Conservation (phyloP, 2,113 vertebrate species). For the Salvelinus alpinus region DNA sequence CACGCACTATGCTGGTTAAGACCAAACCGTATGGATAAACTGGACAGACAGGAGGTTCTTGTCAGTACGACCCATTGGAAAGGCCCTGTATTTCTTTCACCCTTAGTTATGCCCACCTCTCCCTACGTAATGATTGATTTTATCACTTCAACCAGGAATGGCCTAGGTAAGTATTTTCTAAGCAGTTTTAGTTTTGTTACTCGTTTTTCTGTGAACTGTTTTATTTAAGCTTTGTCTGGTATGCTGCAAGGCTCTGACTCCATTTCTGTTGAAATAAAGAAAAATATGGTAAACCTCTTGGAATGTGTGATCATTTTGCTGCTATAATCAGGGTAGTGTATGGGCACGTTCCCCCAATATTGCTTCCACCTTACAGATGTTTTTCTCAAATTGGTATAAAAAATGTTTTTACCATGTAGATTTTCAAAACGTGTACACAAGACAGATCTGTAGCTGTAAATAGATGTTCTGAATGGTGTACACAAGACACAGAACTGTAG, state of each 20-base stretch:
- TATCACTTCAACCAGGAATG: constrained; percentile 62
- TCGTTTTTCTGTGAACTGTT: constrained; percentile 54
- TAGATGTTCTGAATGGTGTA: too few relatives aligned
- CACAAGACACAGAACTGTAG: too few relatives aligned
- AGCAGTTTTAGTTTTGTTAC: constrained; percentile 68
- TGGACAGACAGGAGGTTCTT: constrained; percentile 31
- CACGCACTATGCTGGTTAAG: constrained; percentile 38
- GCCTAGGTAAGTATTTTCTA: constrained; percentile 80
- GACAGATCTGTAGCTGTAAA: too few relatives aligned
- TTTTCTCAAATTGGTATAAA: too few relatives aligned
- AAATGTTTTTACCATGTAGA: too few relatives aligned
- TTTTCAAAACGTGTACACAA: too few relatives aligned
- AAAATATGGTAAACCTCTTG: constrained; percentile 52
- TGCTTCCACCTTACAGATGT: too few relatives aligned
- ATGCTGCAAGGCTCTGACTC: constrained; percentile 49
- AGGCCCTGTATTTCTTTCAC: constrained; percentile 30
- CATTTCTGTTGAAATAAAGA: constrained; percentile 54
- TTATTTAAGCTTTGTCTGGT: constrained; percentile 66
- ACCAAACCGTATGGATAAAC: constrained; percentile 29
- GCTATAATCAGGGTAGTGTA: too few relatives aligned
- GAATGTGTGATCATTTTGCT: background rate
- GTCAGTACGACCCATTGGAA: constrained; percentile 25
- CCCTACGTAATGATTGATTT: constrained; percentile 37
- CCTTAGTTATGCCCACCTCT: constrained; percentile 14
- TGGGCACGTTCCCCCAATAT: too few relatives aligned